Percentiles rank a stretch among this genome's conserved stretches.
phyloP scores from a whole-genome alignment of 2,888 invertebrate species.

The Sesamia inferens region DNA sequence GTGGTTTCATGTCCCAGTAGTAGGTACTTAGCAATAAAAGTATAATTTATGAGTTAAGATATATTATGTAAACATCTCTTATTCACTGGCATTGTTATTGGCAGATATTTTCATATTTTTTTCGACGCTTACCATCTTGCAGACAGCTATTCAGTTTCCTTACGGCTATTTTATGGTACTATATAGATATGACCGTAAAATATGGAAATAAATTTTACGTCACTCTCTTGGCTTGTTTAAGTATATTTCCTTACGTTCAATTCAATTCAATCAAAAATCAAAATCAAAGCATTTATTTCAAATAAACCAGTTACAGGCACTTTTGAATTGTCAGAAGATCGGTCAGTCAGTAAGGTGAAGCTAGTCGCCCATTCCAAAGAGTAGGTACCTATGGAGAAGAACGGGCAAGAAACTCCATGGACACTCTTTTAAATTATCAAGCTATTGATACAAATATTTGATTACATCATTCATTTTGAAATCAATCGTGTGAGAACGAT shows the following conservation, averaged over 20 bases:
- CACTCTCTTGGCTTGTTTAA: conserved; percentile 29
- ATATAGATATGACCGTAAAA: conserved; percentile 58
- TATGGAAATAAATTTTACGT: conserved; percentile 48
- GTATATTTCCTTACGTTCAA: conserved; percentile 17
- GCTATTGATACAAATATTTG: no score
- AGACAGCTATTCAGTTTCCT: conserved; percentile 54
- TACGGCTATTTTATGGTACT: conserved; percentile 51
- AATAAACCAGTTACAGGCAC: no score
- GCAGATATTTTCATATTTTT: conserved; percentile 65
- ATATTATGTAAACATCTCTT: conserved; percentile 52
- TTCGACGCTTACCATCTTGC: conserved; percentile 55
- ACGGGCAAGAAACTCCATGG: no score
- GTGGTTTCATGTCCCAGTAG: conserved; percentile 24
- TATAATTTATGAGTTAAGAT: conserved; percentile 54
- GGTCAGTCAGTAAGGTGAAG: no score
- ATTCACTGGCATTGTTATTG: conserved; percentile 58
- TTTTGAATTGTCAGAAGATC: no score
- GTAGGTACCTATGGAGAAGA: no score
- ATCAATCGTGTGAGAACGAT: no score
- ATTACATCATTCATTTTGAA: no score
- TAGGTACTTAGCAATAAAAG: conserved; percentile 47
- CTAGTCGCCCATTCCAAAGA: no score
- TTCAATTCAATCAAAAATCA: no score
- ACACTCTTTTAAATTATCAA: no score
- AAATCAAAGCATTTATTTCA: no score